Conservation (phyloP, 2,888 invertebrate genomes). For the Antheraea assamensis region DNA sequence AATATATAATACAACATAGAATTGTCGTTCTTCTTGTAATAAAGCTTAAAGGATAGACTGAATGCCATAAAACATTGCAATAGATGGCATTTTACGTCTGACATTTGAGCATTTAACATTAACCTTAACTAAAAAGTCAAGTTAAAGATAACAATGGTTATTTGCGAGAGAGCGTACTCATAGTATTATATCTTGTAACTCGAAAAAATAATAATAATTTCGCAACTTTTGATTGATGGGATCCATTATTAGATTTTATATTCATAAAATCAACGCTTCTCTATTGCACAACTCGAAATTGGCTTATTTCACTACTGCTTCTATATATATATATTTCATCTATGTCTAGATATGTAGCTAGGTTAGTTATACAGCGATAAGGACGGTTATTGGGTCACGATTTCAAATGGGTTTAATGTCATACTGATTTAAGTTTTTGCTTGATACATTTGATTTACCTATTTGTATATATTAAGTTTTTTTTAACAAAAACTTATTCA, state of each 20-base stretch:
- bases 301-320: background rate
- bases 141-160: constrained; percentile 1
- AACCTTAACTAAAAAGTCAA: constrained; percentile 7
- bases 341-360: too few relatives aligned
- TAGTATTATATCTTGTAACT: background rate
- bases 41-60: background rate
- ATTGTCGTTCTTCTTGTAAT: background rate
- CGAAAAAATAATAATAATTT: background rate
- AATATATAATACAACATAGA: background rate
- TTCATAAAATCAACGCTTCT: background rate
- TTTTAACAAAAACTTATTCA: too few relatives aligned
- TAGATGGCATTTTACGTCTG: constrained; percentile 4
- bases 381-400: too few relatives aligned
- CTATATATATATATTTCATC: background rate
- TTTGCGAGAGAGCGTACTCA: background rate
- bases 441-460: too few relatives aligned
- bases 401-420: too few relatives aligned
- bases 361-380: too few relatives aligned
- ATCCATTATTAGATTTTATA: background rate
- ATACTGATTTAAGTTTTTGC: too few relatives aligned
- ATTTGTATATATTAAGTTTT: too few relatives aligned
- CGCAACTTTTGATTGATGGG: background rate
- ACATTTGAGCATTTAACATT: constrained; percentile 7
- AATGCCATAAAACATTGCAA: constrained; percentile 10
- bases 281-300: background rate